Evolutionary conservation across 2,888 invertebrate species (phyloP).

Genomic region (Harpalus rufipes): DNA sequence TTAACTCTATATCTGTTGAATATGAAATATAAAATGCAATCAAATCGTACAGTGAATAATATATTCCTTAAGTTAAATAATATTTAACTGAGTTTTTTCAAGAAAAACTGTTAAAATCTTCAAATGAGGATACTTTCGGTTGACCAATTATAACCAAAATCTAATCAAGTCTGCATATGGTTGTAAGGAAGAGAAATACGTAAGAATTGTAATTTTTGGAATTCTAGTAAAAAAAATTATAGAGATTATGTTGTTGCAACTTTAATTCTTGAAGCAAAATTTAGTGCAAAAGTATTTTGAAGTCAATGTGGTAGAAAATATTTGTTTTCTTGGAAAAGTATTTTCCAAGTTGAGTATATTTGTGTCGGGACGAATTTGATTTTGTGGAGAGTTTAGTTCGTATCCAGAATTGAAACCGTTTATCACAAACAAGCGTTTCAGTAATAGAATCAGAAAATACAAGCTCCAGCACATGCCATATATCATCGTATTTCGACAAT

Average conservation of each 20-base stretch:
- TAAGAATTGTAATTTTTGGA: too few species aligned
- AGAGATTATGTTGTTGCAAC: background rate
- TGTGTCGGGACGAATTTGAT: conserved; percentile 31
- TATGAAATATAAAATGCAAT: too few species aligned
- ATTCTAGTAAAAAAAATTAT: too few species aligned
- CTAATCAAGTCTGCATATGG: too few species aligned
- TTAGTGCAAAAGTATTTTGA: background rate
- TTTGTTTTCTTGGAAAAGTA: conserved; percentile 25
- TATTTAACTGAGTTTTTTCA: too few species aligned
- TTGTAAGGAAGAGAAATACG: too few species aligned
- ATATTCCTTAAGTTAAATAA: too few species aligned
- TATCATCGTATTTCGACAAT: conserved; percentile 67
- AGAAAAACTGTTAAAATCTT: too few species aligned
- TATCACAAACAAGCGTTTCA: conserved; percentile 49
- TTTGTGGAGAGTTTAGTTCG: conserved; percentile 41
- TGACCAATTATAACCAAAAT: too few species aligned
- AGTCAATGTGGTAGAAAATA: conserved; percentile 6
- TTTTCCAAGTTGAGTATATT: conserved; percentile 8
- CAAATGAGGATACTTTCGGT: too few species aligned
- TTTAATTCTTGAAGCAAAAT: background rate
- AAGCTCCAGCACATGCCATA: conserved; percentile 27
- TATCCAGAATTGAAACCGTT: conserved; percentile 51
- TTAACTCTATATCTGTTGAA: too few species aligned
- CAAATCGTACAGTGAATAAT: too few species aligned
- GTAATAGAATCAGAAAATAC: conserved; percentile 56